Conservation (phyloP, 1,140 invertebrate species). For the Diabrotica undecimpunctata region DNA sequence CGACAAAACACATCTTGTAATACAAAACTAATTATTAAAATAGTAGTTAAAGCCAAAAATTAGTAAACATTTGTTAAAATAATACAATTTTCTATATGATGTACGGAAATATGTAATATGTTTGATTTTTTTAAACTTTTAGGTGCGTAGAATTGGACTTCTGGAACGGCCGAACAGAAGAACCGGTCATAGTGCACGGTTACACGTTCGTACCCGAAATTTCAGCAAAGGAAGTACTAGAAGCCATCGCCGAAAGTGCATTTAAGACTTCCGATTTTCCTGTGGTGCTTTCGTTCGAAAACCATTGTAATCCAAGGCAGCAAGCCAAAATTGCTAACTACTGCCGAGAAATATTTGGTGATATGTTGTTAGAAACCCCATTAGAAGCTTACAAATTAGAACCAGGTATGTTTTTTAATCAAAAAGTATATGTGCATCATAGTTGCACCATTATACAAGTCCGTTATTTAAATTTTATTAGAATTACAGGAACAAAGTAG, state of each 20-base stretch:
- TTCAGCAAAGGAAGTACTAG: slow-evolving; percentile 90
- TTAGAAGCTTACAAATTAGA: slow-evolving; percentile 81
- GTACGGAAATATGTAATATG: neutral
- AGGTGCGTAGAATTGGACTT: slow-evolving; percentile 95
- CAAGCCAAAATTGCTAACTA: slow-evolving; percentile 98
- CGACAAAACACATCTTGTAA: too few relatives aligned
- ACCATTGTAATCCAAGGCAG: slow-evolving; percentile 93
- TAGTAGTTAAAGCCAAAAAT: too few relatives aligned
- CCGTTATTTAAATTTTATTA: too few relatives aligned
- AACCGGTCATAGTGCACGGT: slow-evolving; percentile 95
- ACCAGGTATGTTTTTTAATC: slow-evolving; percentile 45
- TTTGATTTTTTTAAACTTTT: slow-evolving; percentile 6
- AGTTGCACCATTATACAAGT: too few relatives aligned
- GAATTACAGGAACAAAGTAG: neutral
- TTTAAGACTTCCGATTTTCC: slow-evolving; percentile 98
- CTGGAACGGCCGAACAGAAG: slow-evolving; percentile 92
- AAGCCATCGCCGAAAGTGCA: slow-evolving; percentile 94
- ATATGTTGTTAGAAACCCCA: slow-evolving; percentile 87
- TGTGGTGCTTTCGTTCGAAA: slow-evolving; percentile 95
- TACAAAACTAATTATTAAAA: too few relatives aligned
- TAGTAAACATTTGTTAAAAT: too few relatives aligned
- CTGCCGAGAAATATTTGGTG: slow-evolving; percentile 92
- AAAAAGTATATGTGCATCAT: neutral
- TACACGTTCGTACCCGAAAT: slow-evolving; percentile 97
- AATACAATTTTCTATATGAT: too few relatives aligned